Base-by-base conservation (phyloP, 2,797 vertebrate genomes). In the Caiman crocodilus region DNA sequence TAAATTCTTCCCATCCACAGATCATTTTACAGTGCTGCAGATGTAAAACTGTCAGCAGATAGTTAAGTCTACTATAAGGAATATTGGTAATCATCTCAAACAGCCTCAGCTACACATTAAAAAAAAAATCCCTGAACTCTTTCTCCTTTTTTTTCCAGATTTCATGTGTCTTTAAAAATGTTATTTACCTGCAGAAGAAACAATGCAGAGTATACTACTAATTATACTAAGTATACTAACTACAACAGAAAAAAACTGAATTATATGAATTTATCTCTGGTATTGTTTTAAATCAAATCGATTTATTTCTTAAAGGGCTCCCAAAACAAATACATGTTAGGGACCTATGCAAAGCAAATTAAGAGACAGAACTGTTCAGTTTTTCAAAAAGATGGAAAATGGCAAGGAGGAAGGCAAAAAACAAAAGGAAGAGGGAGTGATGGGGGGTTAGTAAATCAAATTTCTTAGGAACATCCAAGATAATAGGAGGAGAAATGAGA, bases 331-430 rank as follows among this genome's bases (percentile, higher is more conserved):
- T 60, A 28, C 75, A 4, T 84, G 89, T 93, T 61, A 81, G 88
- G 67, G 86, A 86, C 57, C 3, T 73, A 58, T 11, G 79, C 64
- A 76, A 81, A n/a, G 58, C 55, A 73, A 84, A 35, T 67, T 50
- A 76, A 87, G 84, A 16, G 76, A 56, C 25, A 64, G 75, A 83
- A 15, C 16, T 67, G 57, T 79, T 30, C 26, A 76, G 87, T 71
- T 89, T 94, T 97, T 88, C 91, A 93, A 82, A 60, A 61, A 81
- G 4, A 69, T 57, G 60, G 57, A 59, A 92, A 85, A 6, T 85
- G 57, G 87, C 42, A 32, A 23, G 65, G 81, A 93, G 87, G 30
- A 83, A 42, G 8, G 26, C 5, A 85, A 25, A 5, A 56, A n/a
- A 60, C n/a, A 56, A 67, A 32, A 86, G 16, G 28, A 90, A 90